Evolutionary conservation across 2,113 vertebrate genomes (phyloP).

Genomic region (Aegotheles bennettii): DNA sequence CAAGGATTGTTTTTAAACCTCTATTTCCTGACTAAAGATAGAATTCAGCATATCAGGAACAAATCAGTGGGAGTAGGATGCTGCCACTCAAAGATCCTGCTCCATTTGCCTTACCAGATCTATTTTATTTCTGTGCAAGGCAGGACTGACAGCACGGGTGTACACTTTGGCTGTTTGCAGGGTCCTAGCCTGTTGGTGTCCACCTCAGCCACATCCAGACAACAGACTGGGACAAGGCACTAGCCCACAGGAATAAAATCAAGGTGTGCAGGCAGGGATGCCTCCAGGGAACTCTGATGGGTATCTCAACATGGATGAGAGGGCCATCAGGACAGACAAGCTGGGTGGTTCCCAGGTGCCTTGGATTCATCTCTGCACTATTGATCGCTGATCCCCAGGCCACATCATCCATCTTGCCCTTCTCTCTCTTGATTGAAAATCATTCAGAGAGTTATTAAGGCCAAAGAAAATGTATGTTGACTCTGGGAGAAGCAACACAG

Average conservation of each 20-base stretch:
- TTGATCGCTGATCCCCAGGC: neutral
- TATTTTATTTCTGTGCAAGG: rapidly evolving
- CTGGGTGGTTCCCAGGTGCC: neutral
- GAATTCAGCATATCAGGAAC: neutral
- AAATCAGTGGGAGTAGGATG: neutral
- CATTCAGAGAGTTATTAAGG: constrained; percentile 21
- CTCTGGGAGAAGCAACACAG: neutral
- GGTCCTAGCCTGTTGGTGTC: neutral
- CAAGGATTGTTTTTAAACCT: neutral
- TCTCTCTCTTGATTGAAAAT: constrained; percentile 7
- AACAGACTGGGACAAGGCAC: neutral
- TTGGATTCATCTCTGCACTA: neutral
- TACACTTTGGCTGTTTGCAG: rapidly evolving
- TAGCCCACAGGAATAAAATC: neutral
- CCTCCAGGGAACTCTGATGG: neutral
- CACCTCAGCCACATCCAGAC: neutral
- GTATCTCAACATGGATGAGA: neutral
- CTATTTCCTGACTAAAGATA: neutral
- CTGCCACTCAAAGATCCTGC: neutral
- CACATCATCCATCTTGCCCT: neutral
- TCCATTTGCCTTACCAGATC: neutral
- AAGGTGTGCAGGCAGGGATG: neutral
- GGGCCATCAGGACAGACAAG: rapidly evolving
- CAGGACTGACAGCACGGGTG: rapidly evolving
- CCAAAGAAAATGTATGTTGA: neutral